Conservation (phyloP, 2,797 vertebrate species). For the Anguilla megastoma region DNA sequence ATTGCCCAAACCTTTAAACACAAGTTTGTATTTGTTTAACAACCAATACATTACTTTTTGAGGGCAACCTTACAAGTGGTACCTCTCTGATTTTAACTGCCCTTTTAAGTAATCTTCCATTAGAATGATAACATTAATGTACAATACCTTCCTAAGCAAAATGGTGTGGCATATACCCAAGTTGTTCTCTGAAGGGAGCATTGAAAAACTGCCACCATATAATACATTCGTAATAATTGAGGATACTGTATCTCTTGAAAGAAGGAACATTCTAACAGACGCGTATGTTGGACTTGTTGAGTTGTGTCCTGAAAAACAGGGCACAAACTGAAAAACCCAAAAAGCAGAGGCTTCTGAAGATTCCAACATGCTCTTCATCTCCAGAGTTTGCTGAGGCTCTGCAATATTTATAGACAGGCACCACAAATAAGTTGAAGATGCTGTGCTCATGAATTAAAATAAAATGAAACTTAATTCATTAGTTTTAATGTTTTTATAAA, state of each 20-base stretch:
- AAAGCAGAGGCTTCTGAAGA: not conserved
- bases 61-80: not conserved
- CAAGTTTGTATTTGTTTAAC: not conserved
- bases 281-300: not conserved
- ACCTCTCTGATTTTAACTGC: not conserved
- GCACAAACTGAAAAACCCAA: not conserved
- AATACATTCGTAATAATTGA: not conserved
- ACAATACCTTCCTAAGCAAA: not conserved
- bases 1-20: not conserved
- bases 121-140: not conserved
- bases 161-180: not conserved
- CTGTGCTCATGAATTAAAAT: not conserved
- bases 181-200: not conserved
- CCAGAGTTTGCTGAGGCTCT: not conserved
- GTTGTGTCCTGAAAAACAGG: not conserved
- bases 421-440: not conserved
- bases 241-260: not conserved
- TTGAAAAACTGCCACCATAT: not conserved
- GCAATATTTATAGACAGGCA: constrained; percentile 4
- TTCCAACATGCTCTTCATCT: not conserved
- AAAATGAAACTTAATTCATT: not conserved
- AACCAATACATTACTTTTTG: not conserved
- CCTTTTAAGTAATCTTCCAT: not conserved
- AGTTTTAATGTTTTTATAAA: not conserved
- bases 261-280: not conserved